These are phyloP conservation scores for Polydrusus pterygomalis DNA, from an alignment of 2,888 invertebrate species.

Conservation along the genomic window DNA sequence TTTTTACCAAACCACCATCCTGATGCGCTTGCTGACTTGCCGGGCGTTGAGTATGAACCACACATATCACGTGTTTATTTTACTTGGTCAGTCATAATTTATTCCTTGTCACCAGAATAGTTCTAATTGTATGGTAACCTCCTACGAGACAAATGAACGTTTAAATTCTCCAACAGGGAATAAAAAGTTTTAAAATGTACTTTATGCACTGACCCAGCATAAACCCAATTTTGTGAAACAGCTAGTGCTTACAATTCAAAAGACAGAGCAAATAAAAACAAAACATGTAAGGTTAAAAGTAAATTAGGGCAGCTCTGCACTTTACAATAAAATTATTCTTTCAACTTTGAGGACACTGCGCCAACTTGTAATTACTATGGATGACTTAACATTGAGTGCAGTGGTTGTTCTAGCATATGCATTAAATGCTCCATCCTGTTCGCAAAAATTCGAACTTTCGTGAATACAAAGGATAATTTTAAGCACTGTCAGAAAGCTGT, in stretches of 20 bases:
- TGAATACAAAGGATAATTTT: slow-evolving; percentile 48
- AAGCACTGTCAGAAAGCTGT: slow-evolving; percentile 45
- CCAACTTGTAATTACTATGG: slow-evolving; percentile 51
- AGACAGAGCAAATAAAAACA: slow-evolving; percentile 39
- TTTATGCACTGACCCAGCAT: slow-evolving; percentile 19
- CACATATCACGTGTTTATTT: no score
- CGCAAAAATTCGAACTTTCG: slow-evolving; percentile 47
- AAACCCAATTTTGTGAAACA: slow-evolving; percentile 32
- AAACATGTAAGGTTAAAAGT: slow-evolving; percentile 40
- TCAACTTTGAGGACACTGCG: slow-evolving; percentile 46
- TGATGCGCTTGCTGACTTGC: no score
- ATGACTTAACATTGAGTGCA: slow-evolving; percentile 43
- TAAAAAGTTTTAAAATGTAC: slow-evolving; percentile 11
- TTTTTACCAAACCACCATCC: no score
- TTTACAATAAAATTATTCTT: slow-evolving; percentile 50
- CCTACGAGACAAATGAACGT: not conserved
- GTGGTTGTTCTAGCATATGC: slow-evolving; percentile 28
- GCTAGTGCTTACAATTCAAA: slow-evolving; percentile 38
- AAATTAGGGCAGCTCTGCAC: slow-evolving; percentile 45
- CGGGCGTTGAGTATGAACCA: no score
- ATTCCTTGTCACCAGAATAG: not conserved
- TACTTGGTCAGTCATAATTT: no score
- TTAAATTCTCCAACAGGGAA: not conserved
- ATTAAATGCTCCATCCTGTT: slow-evolving; percentile 48
- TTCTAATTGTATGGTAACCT: not conserved